Evolutionary conservation across 2,888 invertebrate species (phyloP), one percentile per base, ranked within the genome.

Genomic region (Drosophila mayaguana): DNA sequence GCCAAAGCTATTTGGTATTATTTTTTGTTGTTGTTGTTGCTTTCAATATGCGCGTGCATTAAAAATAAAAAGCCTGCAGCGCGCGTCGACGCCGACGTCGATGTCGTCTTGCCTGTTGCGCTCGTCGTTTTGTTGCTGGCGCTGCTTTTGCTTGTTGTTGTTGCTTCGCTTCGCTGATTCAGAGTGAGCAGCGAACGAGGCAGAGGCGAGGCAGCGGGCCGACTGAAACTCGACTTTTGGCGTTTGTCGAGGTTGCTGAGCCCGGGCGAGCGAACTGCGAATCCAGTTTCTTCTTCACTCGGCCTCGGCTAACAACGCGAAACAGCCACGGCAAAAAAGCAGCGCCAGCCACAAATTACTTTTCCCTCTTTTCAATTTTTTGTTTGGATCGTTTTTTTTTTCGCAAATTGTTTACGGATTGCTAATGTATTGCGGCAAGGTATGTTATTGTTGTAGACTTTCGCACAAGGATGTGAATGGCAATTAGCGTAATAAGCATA

Each of bases 231-330:
- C 82, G 82, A 87, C 84, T 85, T 85, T 79, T 88, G 83, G 65
- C 83, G 73, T 69, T 83, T 88, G 88, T 72, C 83, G 83, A 88
- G 81, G 79, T 87, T 73, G 85, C 85, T 84, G 85, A 79, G 80
- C 86, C 79, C 84, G 80, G 82, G 71, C 86, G 67, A 75, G 73
- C 75, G 76, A 88, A 67, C 76, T 76, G 86, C 81, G 80, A 86
- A 88, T 88, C 90, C 85, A 85, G 85, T 85, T 85, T 85, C 88
- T 87, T 89, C 88, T 89, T 89, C 86, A 89, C 89, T 89, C 75
- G 81, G 80, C 64, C 79, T 81, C 81, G 79, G 78, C 78, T 42
- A 81, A 81, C 79, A 78, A 77, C 78, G 72, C 73, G 63, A 76
- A 73, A 63, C 81, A 57, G 78, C 63, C 78, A 81, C 79, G 73